Conservation (phyloP, 1,140 invertebrate genomes). For the Streblospio benedicti region DNA sequence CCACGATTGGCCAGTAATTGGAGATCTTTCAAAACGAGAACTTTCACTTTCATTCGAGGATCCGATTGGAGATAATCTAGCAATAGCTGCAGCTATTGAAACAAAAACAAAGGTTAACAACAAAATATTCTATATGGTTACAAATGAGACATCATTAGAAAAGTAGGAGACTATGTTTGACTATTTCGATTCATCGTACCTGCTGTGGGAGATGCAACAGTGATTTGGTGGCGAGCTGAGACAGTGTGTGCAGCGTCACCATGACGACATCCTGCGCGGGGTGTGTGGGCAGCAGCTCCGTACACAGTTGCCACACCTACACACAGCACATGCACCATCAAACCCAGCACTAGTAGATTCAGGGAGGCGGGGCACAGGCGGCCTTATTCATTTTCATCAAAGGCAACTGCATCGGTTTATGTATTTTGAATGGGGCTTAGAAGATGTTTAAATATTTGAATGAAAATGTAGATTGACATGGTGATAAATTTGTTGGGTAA, state of each 20-base stretch:
- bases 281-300: constrained; percentile 73
- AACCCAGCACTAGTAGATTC: too few species aligned
- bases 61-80: constrained; percentile 55
- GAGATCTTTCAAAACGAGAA: constrained; percentile 65
- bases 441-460: too few species aligned
- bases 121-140: constrained; percentile 4
- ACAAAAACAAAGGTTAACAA: constrained; percentile 16
- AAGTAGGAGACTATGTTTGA: background rate
- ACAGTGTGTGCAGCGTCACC: constrained; percentile 77
- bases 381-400: too few species aligned
- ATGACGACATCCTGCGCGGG: constrained; percentile 75
- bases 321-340: constrained; percentile 8
- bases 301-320: constrained; percentile 64
- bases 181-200: too few species aligned
- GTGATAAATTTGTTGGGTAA: too few species aligned
- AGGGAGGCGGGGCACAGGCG: too few species aligned
- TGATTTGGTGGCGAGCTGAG: constrained; percentile 76
- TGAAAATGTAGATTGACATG: too few species aligned
- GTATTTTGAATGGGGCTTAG: too few species aligned
- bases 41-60: constrained; percentile 62
- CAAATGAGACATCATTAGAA: background rate
- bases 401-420: too few species aligned
- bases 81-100: constrained; percentile 52
- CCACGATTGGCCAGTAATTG: constrained; percentile 60
- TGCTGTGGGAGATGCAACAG: constrained; percentile 82